Conservation (phyloP, 1,140 invertebrate species). For the Anastatus disparis region DNA sequence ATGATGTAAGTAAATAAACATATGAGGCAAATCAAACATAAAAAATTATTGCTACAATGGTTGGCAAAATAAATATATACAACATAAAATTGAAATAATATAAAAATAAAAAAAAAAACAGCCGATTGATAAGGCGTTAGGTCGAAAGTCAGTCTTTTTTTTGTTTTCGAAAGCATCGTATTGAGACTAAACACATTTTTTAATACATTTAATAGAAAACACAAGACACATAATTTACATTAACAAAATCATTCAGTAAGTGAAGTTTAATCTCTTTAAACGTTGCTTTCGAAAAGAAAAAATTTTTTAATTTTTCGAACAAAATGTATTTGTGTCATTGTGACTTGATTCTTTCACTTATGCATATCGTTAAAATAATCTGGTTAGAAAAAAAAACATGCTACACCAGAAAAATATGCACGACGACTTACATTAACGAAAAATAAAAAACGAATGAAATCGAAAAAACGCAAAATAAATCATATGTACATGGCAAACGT, state of each 20-base stretch:
- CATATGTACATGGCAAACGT: slow-evolving; percentile 10
- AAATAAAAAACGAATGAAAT: slow-evolving; percentile 29
- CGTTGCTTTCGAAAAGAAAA: too few relatives aligned
- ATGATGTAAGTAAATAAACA: slow-evolving; percentile 12
- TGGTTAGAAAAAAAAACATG: slow-evolving; percentile 51
- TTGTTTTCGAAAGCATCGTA: slow-evolving; percentile 20
- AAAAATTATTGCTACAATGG: neutral
- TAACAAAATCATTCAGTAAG: neutral
- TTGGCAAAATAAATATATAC: too few relatives aligned
- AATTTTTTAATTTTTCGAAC: slow-evolving; percentile 1
- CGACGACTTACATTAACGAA: slow-evolving; percentile 46
- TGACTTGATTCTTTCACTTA: slow-evolving; percentile 1
- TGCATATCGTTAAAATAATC: slow-evolving; percentile 4
- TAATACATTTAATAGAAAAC: neutral
- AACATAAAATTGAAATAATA: too few relatives aligned
- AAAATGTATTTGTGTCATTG: slow-evolving; percentile 13
- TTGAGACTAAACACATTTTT: neutral
- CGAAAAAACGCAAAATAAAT: too few relatives aligned
- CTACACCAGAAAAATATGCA: slow-evolving; percentile 52
- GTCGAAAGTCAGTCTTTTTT: neutral
- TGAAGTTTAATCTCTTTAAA: neutral
- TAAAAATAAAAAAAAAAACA: neutral
- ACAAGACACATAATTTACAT: neutral
- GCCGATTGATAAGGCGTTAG: slow-evolving; percentile 25
- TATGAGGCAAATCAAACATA: slow-evolving; percentile 15